phyloP scores from a whole-genome alignment of 2,888 invertebrate species.

The Leistus spinibarbis region DNA sequence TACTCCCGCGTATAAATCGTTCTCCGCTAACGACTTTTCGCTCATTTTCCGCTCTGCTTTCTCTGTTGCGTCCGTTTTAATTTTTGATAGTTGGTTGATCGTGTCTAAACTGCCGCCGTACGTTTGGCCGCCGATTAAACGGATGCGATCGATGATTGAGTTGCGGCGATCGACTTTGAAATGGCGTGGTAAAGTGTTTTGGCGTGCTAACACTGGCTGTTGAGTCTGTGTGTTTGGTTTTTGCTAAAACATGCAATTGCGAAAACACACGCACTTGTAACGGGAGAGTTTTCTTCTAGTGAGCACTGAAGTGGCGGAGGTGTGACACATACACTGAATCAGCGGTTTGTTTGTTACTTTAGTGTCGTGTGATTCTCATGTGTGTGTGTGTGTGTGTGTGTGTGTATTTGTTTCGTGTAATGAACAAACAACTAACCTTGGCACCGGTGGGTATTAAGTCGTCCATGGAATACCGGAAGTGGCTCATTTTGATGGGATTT shows the following conservation, averaged over 20 bases:
- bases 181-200: slow-evolving; percentile 43
- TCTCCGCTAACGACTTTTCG: slow-evolving; percentile 16
- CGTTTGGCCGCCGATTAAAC: slow-evolving; percentile 50
- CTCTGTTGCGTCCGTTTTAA: background rate
- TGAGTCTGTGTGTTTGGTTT: background rate
- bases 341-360: slow-evolving; percentile 5
- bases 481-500: slow-evolving; percentile 48
- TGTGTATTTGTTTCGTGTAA: slow-evolving; percentile 24
- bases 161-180: slow-evolving; percentile 36
- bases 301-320: no score
- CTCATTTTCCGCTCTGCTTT: slow-evolving; percentile 20
- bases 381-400: background rate
- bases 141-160: slow-evolving; percentile 49
- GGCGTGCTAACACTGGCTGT: slow-evolving; percentile 37
- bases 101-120: slow-evolving; percentile 49
- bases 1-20: slow-evolving; percentile 33
- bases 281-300: background rate
- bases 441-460: slow-evolving; percentile 46
- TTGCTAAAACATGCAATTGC: slow-evolving; percentile 5
- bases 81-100: slow-evolving; percentile 42
- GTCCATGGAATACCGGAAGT: slow-evolving; percentile 56
- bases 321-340: slow-evolving; percentile 20
- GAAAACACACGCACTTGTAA: background rate
- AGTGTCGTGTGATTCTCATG: background rate
- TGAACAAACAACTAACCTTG: slow-evolving; percentile 34